Conservation (phyloP, 1,140 invertebrate genomes). For the Scylla paramamosain region DNA sequence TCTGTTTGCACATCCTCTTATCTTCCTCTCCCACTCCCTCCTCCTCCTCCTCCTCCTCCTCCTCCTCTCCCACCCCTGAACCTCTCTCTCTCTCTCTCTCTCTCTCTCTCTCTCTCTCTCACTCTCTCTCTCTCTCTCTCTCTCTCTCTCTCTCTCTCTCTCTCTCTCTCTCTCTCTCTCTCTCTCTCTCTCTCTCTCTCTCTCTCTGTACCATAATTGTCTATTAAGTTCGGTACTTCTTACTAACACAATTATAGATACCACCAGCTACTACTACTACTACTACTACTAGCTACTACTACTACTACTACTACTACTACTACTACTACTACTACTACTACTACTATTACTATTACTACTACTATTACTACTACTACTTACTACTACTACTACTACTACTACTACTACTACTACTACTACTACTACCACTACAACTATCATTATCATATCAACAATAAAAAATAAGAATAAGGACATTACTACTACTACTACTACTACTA, state of each 20-base stretch:
- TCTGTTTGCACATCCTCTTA: neutral
- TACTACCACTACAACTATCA: neutral
- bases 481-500: neutral
- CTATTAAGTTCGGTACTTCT: too few relatives aligned
- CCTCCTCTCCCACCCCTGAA: neutral
- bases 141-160: too few relatives aligned
- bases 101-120: slow-evolving; percentile 33
- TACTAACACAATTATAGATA: too few relatives aligned
- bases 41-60: neutral
- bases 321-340: neutral
- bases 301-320: neutral
- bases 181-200: too few relatives aligned
- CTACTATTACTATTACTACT: neutral
- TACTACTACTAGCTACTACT: neutral
- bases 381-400: slow-evolving; percentile 6
- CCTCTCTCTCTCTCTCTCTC: slow-evolving; percentile 32
- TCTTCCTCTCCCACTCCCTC: neutral
- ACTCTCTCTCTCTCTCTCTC: neutral
- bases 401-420: neutral
- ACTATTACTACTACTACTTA: neutral
- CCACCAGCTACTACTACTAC: too few relatives aligned
- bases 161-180: too few relatives aligned
- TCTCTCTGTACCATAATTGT: neutral
- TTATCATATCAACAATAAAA: neutral
- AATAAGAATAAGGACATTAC: neutral